A percentile compares a stretch with the other conserved stretches of the same genome.
These are phyloP conservation scores for Ceriagrion tenellum DNA, from an alignment of 2,888 invertebrate genomes.

Conservation along the genomic window DNA sequence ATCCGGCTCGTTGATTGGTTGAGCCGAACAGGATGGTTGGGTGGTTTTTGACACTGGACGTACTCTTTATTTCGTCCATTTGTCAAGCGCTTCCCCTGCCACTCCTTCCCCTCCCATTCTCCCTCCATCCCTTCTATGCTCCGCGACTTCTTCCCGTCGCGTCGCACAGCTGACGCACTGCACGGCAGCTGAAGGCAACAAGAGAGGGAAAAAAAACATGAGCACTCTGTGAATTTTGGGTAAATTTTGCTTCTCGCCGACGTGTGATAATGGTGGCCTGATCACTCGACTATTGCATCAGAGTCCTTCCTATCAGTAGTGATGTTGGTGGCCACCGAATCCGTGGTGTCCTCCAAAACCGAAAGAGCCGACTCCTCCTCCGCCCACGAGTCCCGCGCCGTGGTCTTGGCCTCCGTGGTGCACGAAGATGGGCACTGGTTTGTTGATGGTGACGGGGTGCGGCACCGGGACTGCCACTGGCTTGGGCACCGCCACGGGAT, in stretches of 20 bases:
- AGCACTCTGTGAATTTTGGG: too few relatives aligned
- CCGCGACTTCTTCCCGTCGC: too few relatives aligned
- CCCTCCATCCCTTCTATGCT: too few relatives aligned
- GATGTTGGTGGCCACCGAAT: neutral
- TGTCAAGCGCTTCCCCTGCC: too few relatives aligned
- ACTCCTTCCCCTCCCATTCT: too few relatives aligned
- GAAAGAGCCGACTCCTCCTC: neutral
- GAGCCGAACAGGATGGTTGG: neutral
- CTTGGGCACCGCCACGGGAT: slow-evolving; percentile 79
- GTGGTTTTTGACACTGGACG: neutral
- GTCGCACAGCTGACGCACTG: too few relatives aligned
- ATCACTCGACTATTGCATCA: too few relatives aligned
- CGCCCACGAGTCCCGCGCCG: neutral
- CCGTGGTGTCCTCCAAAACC: neutral
- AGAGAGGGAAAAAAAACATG: neutral
- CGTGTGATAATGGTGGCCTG: too few relatives aligned
- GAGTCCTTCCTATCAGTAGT: neutral
- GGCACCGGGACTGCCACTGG: slow-evolving; percentile 83
- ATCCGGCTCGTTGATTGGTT: neutral
- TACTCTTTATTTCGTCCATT: neutral
- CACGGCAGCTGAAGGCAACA: too few relatives aligned
- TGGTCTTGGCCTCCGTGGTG: neutral
- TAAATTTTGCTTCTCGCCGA: too few relatives aligned
- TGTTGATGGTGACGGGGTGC: slow-evolving; percentile 72
- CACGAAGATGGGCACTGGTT: slow-evolving; percentile 71